Percentiles rank a stretch among this genome's conserved stretches.
phyloP scores from a whole-genome alignment of 2,888 invertebrate species.

The Notocelia uddmanniana region DNA sequence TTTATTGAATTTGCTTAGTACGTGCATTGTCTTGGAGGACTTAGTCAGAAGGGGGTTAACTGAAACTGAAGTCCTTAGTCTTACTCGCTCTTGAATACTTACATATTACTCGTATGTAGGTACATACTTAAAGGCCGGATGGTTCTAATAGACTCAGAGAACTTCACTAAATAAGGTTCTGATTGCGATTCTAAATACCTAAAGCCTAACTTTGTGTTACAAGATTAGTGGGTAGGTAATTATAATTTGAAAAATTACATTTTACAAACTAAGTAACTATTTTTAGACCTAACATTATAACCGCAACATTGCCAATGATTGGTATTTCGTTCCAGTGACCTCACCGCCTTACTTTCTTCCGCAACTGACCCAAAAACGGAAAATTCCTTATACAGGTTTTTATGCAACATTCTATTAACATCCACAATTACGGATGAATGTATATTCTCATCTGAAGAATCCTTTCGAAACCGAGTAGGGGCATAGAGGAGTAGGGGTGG shows the following conservation, averaged over 20 bases:
- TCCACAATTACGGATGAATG: constrained; percentile 59
- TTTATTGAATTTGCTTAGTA: too few species aligned
- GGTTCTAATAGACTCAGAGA: too few species aligned
- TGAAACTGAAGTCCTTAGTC: too few species aligned
- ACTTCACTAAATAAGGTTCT: too few species aligned
- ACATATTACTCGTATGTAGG: too few species aligned
- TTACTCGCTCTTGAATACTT: too few species aligned
- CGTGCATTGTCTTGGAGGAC: too few species aligned
- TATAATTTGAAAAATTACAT: not conserved
- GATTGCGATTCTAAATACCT: too few species aligned
- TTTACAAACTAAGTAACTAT: not conserved
- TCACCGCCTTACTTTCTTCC: constrained; percentile 45
- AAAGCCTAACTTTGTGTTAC: too few species aligned
- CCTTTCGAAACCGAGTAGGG: constrained; percentile 83
- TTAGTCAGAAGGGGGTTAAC: too few species aligned
- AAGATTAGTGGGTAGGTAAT: not conserved
- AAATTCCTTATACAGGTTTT: constrained; percentile 55
- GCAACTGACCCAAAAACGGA: constrained; percentile 56
- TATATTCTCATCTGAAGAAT: constrained; percentile 68
- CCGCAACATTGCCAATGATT: constrained; percentile 2
- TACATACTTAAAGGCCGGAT: too few species aligned
- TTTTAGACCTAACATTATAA: not conserved
- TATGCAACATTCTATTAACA: constrained; percentile 74
- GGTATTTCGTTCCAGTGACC: constrained; percentile 33
- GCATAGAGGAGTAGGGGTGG: constrained; percentile 78